A percentile compares a stretch with the other conserved stretches of the same genome.
phyloP scores from a whole-genome alignment of 2,888 invertebrate genomes.

The Hemaris fuciformis region DNA sequence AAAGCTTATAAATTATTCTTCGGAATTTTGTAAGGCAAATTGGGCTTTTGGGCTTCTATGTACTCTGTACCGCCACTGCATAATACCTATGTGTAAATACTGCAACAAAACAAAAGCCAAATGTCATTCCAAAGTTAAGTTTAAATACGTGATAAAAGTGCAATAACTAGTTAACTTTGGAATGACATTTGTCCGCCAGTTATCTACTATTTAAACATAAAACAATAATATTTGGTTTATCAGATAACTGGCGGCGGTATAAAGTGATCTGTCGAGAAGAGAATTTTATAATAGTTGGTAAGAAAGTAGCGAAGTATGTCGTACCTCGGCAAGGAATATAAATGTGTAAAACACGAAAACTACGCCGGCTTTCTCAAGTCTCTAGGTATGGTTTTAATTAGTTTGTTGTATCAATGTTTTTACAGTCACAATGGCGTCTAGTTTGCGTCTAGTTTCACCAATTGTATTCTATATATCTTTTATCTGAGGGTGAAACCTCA shows the following conservation, averaged over 20 bases:
- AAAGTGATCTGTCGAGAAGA: background rate
- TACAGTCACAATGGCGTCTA: background rate
- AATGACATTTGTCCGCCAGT: too few species aligned
- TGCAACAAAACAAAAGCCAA: background rate
- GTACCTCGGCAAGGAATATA: background rate
- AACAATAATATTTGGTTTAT: background rate
- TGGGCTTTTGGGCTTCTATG: too few species aligned
- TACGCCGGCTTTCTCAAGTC: background rate
- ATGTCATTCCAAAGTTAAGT: background rate
- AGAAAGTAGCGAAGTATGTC: background rate
- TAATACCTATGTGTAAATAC: too few species aligned
- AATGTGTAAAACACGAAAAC: background rate
- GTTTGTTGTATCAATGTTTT: background rate
- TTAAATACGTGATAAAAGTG: too few species aligned
- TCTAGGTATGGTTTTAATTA: background rate
- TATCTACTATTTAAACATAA: too few species aligned
- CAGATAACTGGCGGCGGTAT: background rate
- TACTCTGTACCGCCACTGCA: too few species aligned
- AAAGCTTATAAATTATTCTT: too few species aligned
- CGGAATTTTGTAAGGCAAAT: too few species aligned
- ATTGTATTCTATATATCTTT: too few species aligned
- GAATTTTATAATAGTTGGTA: background rate
- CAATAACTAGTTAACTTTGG: too few species aligned
- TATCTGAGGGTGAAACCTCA: too few species aligned
- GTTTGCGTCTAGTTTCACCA: too few species aligned